Evolutionary conservation across 2,113 vertebrate species (phyloP).

Genomic region (Hepsetus odoe): DNA sequence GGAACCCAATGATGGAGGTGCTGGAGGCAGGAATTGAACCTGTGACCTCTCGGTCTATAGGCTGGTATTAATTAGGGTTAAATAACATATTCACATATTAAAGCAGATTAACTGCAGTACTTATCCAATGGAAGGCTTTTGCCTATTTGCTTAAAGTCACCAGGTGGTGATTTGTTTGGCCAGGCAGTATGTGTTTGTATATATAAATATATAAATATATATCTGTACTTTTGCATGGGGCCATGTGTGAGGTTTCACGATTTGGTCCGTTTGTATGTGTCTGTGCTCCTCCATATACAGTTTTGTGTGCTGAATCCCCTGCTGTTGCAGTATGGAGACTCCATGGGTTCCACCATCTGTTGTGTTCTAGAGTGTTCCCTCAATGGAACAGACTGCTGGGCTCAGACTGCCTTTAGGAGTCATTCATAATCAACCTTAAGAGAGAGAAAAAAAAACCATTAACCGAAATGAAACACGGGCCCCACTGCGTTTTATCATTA

Average conservation of each 20-base stretch:
- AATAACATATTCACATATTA: too few relatives aligned
- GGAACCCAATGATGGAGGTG: too few relatives aligned
- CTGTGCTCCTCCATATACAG: constrained; percentile 36
- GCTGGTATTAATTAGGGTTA: too few relatives aligned
- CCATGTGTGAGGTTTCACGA: constrained; percentile 24
- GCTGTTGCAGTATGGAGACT: constrained; percentile 68
- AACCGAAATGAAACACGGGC: constrained; percentile 3
- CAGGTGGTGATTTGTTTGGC: too few relatives aligned
- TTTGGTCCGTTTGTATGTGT: constrained; percentile 31
- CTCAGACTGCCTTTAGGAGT: constrained; percentile 53
- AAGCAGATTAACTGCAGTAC: too few relatives aligned
- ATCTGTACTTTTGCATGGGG: neutral
- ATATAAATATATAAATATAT: too few relatives aligned
- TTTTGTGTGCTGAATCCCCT: constrained; percentile 63
- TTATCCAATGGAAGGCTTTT: too few relatives aligned
- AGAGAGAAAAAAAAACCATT: constrained; percentile 39
- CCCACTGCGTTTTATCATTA: constrained; percentile 14
- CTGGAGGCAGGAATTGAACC: too few relatives aligned
- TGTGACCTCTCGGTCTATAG: too few relatives aligned
- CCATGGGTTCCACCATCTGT: constrained; percentile 75
- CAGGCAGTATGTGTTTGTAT: too few relatives aligned
- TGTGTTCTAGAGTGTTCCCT: constrained; percentile 65
- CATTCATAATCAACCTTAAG: constrained; percentile 68
- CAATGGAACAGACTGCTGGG: constrained; percentile 60
- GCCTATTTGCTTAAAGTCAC: too few relatives aligned